A percentile compares a stretch with the other conserved stretches of the same genome.
These are phyloP conservation scores for Chymomyza costata DNA, from an alignment of 1,140 invertebrate species.

Conservation along the genomic window DNA sequence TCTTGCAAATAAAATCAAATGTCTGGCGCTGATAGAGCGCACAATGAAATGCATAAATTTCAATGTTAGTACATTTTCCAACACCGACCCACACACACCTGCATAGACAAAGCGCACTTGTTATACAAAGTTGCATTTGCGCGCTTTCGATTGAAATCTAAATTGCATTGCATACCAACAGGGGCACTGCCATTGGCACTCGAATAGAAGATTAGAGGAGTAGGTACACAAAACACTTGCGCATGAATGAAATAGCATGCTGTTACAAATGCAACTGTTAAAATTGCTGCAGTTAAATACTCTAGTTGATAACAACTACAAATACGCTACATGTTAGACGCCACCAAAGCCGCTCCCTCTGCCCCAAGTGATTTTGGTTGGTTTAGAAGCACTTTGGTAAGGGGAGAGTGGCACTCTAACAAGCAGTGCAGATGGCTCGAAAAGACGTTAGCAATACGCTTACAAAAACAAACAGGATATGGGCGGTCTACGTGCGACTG, in stretches of 20 bases:
- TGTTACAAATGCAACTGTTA: constrained; percentile 59
- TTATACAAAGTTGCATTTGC: constrained; percentile 26
- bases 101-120: constrained; percentile 23
- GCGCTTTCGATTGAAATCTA: constrained; percentile 60
- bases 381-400: too few relatives aligned
- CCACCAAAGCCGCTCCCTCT: constrained; percentile 22
- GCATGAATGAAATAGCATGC: too few relatives aligned
- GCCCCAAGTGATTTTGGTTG: too few relatives aligned
- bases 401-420: too few relatives aligned
- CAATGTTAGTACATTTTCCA: constrained; percentile 25
- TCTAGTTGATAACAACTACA: constrained; percentile 64
- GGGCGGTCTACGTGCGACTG: constrained; percentile 41
- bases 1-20: too few relatives aligned
- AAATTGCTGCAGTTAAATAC: constrained; percentile 65
- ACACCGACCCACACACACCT: not conserved
- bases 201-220: too few relatives aligned
- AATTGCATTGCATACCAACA: constrained; percentile 47
- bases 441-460: constrained; percentile 16
- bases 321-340: constrained; percentile 56
- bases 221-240: too few relatives aligned
- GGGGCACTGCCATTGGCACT: not conserved
- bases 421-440: constrained; percentile 40
- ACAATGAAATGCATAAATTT: constrained; percentile 53
- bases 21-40: too few relatives aligned
- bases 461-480: constrained; percentile 63